Conservation (phyloP, 2,888 invertebrate genomes). For the Tetropium fuscum region DNA sequence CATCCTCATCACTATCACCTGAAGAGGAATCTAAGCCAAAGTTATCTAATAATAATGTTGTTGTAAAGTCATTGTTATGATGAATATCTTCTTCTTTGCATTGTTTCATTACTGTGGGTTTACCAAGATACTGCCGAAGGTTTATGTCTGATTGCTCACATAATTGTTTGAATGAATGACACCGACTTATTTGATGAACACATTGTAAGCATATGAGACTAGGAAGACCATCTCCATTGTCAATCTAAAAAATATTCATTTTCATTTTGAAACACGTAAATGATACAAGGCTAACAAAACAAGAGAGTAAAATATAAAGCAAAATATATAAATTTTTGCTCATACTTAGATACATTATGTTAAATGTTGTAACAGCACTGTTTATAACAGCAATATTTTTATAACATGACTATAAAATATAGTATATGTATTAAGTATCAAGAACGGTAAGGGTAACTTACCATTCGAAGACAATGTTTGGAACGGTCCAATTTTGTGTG, state of each 20-base stretch:
- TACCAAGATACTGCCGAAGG: constrained; percentile 63
- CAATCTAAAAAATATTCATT: constrained; percentile 58
- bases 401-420: too few species aligned
- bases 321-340: too few species aligned
- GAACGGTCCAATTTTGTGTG: too few species aligned
- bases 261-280: neutral
- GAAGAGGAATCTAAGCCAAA: constrained; percentile 61
- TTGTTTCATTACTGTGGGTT: constrained; percentile 54
- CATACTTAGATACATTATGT: too few species aligned
- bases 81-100: constrained; percentile 53
- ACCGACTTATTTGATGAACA: constrained; percentile 65
- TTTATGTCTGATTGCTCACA: constrained; percentile 66
- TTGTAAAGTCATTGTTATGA: constrained; percentile 50
- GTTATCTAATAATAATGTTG: constrained; percentile 55
- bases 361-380: too few species aligned
- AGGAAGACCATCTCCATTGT: constrained; percentile 65
- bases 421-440: too few species aligned
- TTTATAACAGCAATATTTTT: too few species aligned
- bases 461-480: too few species aligned
- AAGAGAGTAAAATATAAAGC: too few species aligned
- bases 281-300: too few species aligned
- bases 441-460: too few species aligned
- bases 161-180: constrained; percentile 66
- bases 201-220: constrained; percentile 66
- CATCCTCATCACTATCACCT: constrained; percentile 59